Percentiles rank a stretch among this genome's conserved stretches.
phyloP scores from a whole-genome alignment of 2,888 invertebrate genomes.

The Lacanobia wlatinum region DNA sequence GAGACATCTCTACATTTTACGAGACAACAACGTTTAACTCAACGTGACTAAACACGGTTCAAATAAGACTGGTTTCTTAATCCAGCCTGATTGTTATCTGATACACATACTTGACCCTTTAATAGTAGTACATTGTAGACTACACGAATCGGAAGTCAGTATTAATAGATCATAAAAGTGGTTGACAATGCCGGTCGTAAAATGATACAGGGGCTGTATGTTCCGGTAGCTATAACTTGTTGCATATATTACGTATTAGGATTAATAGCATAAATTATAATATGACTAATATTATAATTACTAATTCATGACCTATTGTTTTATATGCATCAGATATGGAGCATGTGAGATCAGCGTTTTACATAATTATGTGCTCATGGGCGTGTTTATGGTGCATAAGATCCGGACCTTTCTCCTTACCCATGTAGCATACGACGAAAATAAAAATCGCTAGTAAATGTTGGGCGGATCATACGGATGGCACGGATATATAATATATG shows the following conservation, averaged over 20 bases:
- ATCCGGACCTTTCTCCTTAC: no score
- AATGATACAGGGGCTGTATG: constrained; percentile 3
- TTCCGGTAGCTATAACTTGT: constrained; percentile 25
- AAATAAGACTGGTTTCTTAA: constrained; percentile 5
- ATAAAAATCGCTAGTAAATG: no score
- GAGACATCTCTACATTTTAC: neutral
- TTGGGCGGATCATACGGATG: no score
- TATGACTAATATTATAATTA: neutral
- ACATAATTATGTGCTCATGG: no score
- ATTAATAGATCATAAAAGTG: constrained; percentile 31
- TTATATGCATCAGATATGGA: constrained; percentile 7
- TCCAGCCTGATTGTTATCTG: constrained; percentile 9
- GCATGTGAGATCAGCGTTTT: constrained; percentile 11
- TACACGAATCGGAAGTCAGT: constrained; percentile 47
- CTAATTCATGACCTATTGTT: neutral
- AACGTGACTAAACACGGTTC: neutral
- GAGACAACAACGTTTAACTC: neutral
- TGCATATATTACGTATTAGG: constrained; percentile 23
- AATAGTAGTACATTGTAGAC: neutral
- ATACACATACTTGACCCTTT: constrained; percentile 5
- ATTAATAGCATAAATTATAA: neutral
- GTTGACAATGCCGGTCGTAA: constrained; percentile 38
- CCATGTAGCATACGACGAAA: no score
- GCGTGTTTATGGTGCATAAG: no score
- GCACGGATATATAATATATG: no score